Conservation (phyloP, 2,888 invertebrate genomes). For the Agrypnus murinus region DNA sequence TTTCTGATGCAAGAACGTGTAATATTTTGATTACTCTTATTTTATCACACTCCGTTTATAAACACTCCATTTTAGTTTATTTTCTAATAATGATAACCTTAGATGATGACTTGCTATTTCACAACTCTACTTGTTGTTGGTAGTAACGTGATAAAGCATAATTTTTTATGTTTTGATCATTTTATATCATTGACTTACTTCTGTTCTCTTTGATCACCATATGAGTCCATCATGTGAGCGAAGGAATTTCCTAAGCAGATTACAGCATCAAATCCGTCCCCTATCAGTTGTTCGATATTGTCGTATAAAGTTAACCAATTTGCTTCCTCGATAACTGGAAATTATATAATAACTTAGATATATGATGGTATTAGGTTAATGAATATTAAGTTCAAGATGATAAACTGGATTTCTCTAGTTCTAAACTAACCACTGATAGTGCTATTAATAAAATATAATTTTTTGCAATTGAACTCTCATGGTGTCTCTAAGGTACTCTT, state of each 20-base stretch:
- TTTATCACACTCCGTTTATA: constrained; percentile 27
- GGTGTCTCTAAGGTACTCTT: no score
- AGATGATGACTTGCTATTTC: constrained; percentile 32
- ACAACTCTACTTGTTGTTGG: constrained; percentile 15
- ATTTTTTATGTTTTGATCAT: constrained; percentile 13
- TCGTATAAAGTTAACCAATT: constrained; percentile 89
- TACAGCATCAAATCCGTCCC: constrained; percentile 88
- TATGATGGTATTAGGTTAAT: background rate
- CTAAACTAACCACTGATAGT: background rate
- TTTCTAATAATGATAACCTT: constrained; percentile 26
- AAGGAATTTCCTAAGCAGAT: constrained; percentile 94
- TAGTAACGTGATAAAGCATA: constrained; percentile 29
- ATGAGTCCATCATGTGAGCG: constrained; percentile 88
- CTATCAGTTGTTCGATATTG: constrained; percentile 79
- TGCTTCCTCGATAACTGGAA: constrained; percentile 91
- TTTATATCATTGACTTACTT: constrained; percentile 69
- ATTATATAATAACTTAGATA: constrained; percentile 9
- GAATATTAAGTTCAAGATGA: background rate
- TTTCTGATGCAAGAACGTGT: background rate
- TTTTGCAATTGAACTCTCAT: background rate
- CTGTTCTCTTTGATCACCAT: constrained; percentile 86
- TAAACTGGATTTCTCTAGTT: constrained; percentile 13
- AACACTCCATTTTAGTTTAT: background rate
- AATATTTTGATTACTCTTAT: constrained; percentile 32
- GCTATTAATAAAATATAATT: no score